A percentile compares a stretch with the other conserved stretches of the same genome.
These are phyloP conservation scores for Thysanoteuthis rhombus DNA, from an alignment of 2,888 invertebrate genomes.

Conservation along the genomic window DNA sequence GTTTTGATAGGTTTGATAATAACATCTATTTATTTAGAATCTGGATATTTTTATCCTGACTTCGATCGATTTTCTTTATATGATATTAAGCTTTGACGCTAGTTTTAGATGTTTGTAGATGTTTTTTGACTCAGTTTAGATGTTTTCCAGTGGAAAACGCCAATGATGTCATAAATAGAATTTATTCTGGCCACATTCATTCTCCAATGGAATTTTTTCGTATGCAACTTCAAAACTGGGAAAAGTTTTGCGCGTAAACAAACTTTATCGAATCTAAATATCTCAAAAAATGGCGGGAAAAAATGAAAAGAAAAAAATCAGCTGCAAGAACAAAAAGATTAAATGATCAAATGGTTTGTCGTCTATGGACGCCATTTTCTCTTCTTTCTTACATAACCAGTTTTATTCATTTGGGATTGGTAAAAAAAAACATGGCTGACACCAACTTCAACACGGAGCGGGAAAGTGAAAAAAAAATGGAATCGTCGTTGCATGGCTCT, in stretches of 20 bases:
- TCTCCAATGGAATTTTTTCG: too few relatives aligned
- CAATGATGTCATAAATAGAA: too few relatives aligned
- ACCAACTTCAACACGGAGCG: background rate
- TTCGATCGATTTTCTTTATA: too few relatives aligned
- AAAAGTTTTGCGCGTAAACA: background rate
- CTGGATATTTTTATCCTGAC: too few relatives aligned
- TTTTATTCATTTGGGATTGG: background rate
- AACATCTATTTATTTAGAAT: too few relatives aligned
- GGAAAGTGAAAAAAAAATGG: too few relatives aligned
- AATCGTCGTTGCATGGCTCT: background rate
- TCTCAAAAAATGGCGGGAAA: background rate
- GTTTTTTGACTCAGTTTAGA: too few relatives aligned
- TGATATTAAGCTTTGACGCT: too few relatives aligned
- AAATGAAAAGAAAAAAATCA: background rate
- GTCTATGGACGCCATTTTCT: background rate
- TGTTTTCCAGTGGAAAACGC: too few relatives aligned
- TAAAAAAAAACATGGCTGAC: background rate
- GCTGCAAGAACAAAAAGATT: background rate
- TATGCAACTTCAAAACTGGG: background rate
- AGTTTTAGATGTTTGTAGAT: too few relatives aligned
- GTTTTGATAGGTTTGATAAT: too few relatives aligned
- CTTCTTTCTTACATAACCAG: background rate
- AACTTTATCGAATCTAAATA: background rate
- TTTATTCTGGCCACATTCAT: too few relatives aligned
- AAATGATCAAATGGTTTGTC: background rate